Evolutionary conservation across 2,113 vertebrate genomes (phyloP).

Genomic region (Otocyon megalotis): DNA sequence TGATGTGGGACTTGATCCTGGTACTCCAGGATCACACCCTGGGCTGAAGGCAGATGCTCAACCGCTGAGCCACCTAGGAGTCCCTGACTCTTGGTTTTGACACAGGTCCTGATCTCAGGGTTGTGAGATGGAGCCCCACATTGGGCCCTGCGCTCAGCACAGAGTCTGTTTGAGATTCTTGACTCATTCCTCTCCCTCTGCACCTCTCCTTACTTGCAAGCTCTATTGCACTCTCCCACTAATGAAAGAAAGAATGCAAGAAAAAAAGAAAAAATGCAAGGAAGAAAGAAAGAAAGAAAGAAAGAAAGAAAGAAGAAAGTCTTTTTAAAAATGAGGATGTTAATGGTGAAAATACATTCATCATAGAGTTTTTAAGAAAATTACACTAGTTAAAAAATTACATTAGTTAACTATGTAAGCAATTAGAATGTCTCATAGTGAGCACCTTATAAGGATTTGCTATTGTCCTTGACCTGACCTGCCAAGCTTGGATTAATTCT

Average conservation of each 20-base stretch:
- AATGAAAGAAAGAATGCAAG: no score
- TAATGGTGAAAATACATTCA: not conserved
- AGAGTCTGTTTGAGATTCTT: not conserved
- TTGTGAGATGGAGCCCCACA: not conserved
- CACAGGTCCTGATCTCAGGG: not conserved
- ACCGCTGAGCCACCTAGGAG: no score
- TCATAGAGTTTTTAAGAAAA: not conserved
- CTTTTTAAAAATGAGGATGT: not conserved
- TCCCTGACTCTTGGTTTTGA: not conserved
- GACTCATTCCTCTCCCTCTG: not conserved
- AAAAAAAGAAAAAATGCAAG: no score
- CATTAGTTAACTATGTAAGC: not conserved
- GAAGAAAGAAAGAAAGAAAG: no score
- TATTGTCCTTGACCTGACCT: not conserved
- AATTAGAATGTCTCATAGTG: not conserved
- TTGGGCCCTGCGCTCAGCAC: not conserved
- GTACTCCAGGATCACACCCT: no score
- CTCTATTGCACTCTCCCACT: no score
- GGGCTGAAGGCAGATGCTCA: no score
- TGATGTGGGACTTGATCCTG: no score
- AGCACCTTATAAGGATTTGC: not conserved
- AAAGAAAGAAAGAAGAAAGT: no score
- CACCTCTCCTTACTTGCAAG: not conserved
- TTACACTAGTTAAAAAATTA: not conserved
- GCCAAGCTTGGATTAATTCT: not conserved